Conservation (phyloP, 2,113 vertebrate genomes). For the Euleptes europaea region DNA sequence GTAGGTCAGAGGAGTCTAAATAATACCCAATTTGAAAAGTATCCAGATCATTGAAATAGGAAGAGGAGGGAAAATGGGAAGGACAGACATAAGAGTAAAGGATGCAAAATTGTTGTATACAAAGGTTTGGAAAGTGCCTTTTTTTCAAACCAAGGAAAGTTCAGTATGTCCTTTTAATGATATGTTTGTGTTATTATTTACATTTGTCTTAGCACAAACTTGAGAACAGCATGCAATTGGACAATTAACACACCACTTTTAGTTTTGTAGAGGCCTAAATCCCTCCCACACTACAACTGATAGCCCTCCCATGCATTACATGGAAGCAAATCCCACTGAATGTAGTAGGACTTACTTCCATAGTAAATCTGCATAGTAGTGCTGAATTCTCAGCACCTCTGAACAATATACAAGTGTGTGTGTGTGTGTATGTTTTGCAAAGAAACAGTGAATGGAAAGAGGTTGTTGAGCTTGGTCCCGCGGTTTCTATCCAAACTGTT, state of each 20-base stretch:
- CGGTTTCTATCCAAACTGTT: background rate
- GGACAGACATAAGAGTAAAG: background rate
- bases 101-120: constrained; percentile 8
- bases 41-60: constrained; percentile 28
- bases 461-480: background rate
- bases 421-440: background rate
- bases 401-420: background rate
- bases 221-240: constrained; percentile 53
- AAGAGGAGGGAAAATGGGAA: background rate
- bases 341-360: background rate
- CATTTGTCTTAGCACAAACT: constrained; percentile 34
- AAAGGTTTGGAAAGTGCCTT: background rate
- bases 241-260: constrained; percentile 44
- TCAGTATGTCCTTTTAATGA: constrained; percentile 32
- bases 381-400: no score
- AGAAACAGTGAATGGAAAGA: background rate
- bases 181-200: constrained; percentile 51
- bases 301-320: background rate
- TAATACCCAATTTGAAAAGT: constrained; percentile 40
- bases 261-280: constrained; percentile 41
- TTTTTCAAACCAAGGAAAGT: constrained; percentile 33
- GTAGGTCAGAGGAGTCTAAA: constrained; percentile 63
- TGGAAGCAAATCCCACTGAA: background rate
- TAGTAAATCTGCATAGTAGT: background rate
- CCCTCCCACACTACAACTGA: background rate